Evolutionary conservation across 2,113 vertebrate genomes (phyloP).

Genomic region (Aspidoscelis tigris): DNA sequence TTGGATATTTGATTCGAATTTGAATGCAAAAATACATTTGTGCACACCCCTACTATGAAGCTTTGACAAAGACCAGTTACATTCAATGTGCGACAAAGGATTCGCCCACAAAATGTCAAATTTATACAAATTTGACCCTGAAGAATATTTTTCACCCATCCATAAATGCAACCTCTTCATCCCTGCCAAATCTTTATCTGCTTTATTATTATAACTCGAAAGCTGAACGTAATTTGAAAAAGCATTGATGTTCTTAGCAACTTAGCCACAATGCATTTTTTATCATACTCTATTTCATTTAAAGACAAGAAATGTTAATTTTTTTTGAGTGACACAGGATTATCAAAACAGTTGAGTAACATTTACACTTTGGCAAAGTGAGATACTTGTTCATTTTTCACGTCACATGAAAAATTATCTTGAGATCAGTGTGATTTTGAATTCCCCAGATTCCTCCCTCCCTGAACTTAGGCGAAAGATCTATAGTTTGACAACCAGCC

Average conservation of each 20-base stretch:
- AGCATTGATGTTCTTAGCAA: slow-evolving; percentile 60
- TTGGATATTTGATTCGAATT: too few relatives aligned
- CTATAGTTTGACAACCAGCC: neutral
- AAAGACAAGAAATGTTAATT: slow-evolving; percentile 34
- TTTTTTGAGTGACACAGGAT: slow-evolving; percentile 52
- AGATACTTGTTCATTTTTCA: slow-evolving; percentile 32
- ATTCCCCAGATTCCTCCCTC: slow-evolving; percentile 26
- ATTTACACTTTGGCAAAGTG: slow-evolving; percentile 46
- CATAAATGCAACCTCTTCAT: too few relatives aligned
- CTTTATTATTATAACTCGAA: too few relatives aligned
- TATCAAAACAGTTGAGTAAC: slow-evolving; percentile 60
- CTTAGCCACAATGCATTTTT: slow-evolving; percentile 70
- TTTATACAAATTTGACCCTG: too few relatives aligned
- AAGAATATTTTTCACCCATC: too few relatives aligned
- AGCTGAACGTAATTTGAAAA: slow-evolving; percentile 60
- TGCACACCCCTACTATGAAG: too few relatives aligned
- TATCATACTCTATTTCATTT: slow-evolving; percentile 51
- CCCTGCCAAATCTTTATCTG: too few relatives aligned
- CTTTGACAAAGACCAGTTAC: too few relatives aligned
- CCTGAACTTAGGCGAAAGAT: slow-evolving; percentile 20
- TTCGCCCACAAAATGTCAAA: too few relatives aligned
- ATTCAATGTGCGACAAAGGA: too few relatives aligned
- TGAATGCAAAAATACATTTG: too few relatives aligned
- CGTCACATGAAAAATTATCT: slow-evolving; percentile 11
- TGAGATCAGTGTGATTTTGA: slow-evolving; percentile 1